Base-by-base conservation (phyloP, 2,888 invertebrate species). In the Ellobium chinense region DNA sequence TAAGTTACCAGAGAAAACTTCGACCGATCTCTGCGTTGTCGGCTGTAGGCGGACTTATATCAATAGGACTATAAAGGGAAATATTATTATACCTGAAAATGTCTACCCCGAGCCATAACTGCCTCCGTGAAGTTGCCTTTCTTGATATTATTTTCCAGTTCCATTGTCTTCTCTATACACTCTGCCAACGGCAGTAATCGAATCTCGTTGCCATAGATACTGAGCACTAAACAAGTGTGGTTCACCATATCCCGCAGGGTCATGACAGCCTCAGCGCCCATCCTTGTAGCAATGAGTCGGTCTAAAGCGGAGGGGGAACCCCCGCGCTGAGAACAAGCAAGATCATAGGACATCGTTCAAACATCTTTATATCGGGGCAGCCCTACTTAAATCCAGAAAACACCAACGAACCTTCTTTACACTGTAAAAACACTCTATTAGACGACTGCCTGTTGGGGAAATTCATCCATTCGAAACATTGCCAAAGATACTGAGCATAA, bases 31-130 rank as follows among this genome's bases (percentile, higher is more conserved):
- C n/a, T n/a, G n/a, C n/a, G n/a, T n/a, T n/a, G n/a, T n/a, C n/a
- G n/a, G n/a, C n/a, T n/a, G n/a, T n/a, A n/a, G n/a, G n/a, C n/a
- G n/a, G n/a, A n/a, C n/a, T n/a, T n/a, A n/a, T n/a, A n/a, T n/a
- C n/a, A n/a, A n/a, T n/a, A n/a, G n/a, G n/a, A n/a, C n/a, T n/a
- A n/a, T n/a, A n/a, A n/a, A n/a, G n/a, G n/a, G n/a, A n/a, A n/a
- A n/a, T n/a, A n/a, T n/a, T n/a, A n/a, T n/a, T n/a, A 12, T 18
- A 80, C 80, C 80, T 80, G 80, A 31, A 75, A 80, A 29, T 24
- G 29, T 36, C 54, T 39, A 27, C 80, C 80, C 3, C 75, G 54
- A 5, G 46, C 36, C 1, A 46, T 27, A 0, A 80, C 69, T 0
- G 39, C 75, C n/a, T 74, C 68, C 0, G 54, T 21, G 46, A 54